Conservation (phyloP, 2,797 vertebrate species). For the Mormyrus proboscirostris region DNA sequence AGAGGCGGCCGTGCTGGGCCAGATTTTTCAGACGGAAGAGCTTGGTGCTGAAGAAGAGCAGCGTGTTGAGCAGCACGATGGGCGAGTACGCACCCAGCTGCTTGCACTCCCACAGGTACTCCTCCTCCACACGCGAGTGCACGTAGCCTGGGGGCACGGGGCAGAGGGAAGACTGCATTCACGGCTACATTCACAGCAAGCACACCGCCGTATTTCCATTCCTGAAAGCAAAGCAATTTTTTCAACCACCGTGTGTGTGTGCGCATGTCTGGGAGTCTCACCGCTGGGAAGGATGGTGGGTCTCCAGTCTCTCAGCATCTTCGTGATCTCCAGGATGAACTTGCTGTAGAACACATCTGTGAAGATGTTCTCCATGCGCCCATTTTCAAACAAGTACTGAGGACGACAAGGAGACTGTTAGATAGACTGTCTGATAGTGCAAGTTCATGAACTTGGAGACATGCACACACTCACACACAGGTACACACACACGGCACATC, state of each 20-base stretch:
- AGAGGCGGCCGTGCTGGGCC: constrained; percentile 86
- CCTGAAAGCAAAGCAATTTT: neutral
- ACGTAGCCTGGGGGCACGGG: constrained; percentile 66
- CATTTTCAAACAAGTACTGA: constrained; percentile 93
- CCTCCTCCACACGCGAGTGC: constrained; percentile 92
- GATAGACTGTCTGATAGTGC: neutral
- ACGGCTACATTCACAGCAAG: neutral
- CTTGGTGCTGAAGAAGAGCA: constrained; percentile 97
- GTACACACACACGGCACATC: neutral
- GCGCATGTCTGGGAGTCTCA: constrained; percentile 49
- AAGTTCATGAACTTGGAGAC: neutral
- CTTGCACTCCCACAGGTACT: constrained; percentile 94
- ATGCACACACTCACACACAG: neutral
- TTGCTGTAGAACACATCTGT: constrained; percentile 87
- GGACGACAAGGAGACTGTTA: neutral
- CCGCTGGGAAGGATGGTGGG: constrained; percentile 82
- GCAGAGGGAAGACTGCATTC: neutral
- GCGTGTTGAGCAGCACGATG: constrained; percentile 91
- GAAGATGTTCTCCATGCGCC: constrained; percentile 97
- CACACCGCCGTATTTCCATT: neutral
- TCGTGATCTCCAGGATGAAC: constrained; percentile 87
- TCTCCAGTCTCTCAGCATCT: constrained; percentile 79
- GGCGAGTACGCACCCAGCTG: constrained; percentile 95
- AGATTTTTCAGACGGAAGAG: constrained; percentile 85
- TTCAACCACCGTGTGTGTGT: neutral